A percentile compares a stretch with the other conserved stretches of the same genome.
phyloP scores from a whole-genome alignment of 2,888 invertebrate genomes.

The Opisthograptis luteolata region DNA sequence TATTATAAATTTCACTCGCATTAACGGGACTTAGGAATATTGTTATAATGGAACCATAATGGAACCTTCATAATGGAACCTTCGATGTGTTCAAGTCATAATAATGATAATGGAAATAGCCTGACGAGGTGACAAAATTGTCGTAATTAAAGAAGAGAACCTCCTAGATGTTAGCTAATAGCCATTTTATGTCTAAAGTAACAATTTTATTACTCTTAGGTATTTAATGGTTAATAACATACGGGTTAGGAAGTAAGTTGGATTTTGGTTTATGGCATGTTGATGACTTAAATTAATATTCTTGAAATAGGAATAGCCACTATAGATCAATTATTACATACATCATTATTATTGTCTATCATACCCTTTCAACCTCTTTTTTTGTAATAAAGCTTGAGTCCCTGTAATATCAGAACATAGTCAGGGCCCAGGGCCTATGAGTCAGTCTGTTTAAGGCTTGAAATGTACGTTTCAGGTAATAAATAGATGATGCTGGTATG shows the following conservation, averaged over 20 bases:
- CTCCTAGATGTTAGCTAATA: background rate
- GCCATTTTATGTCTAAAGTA: background rate
- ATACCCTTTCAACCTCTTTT: no score
- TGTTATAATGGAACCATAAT: conserved; percentile 29
- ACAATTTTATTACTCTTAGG: background rate
- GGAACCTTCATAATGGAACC: conserved; percentile 32
- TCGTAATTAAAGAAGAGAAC: conserved; percentile 16
- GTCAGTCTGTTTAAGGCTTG: no score
- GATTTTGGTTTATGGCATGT: no score
- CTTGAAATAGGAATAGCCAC: no score
- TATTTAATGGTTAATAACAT: background rate
- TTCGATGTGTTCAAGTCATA: conserved; percentile 32
- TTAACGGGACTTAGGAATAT: background rate
- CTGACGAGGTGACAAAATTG: conserved; percentile 24
- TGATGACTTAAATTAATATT: no score
- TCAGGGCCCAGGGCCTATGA: no score
- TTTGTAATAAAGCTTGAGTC: no score
- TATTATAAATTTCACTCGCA: background rate
- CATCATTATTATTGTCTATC: no score
- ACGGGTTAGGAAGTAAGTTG: background rate
- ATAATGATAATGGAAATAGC: conserved; percentile 23
- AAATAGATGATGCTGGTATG: no score
- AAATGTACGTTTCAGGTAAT: no score
- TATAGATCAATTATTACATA: no score
- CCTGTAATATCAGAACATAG: no score